phyloP scores from a whole-genome alignment of 2,888 invertebrate species.

The Polyommatus icarus region DNA sequence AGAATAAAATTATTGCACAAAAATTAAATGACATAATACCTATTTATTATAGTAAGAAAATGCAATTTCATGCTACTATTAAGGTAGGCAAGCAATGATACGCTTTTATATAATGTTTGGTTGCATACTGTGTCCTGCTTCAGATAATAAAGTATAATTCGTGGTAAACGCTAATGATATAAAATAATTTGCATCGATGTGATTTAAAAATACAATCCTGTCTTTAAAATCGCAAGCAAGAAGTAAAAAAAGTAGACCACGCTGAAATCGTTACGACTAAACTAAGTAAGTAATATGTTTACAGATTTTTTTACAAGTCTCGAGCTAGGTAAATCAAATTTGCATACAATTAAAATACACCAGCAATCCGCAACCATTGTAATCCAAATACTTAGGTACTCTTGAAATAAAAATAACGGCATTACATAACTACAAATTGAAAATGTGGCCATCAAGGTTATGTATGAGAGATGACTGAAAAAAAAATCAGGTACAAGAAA shows the following conservation, averaged over 20 bases:
- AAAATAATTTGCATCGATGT: not conserved
- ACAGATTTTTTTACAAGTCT: not conserved
- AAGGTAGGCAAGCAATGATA: not conserved
- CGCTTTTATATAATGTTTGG: not conserved
- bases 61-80: not conserved
- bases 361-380: constrained; percentile 23
- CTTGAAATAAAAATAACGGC: constrained; percentile 56
- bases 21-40: not conserved
- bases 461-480: constrained; percentile 37
- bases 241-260: not conserved
- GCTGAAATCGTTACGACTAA: not conserved
- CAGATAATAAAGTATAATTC: not conserved
- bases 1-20: not conserved
- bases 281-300: too few relatives aligned
- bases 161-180: not conserved
- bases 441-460: constrained; percentile 49
- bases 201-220: not conserved
- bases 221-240: not conserved
- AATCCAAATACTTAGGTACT: constrained; percentile 38
- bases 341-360: constrained; percentile 1
- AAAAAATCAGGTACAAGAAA: constrained; percentile 33
- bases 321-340: not conserved
- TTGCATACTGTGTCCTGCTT: not conserved
- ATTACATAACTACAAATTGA: constrained; percentile 51
- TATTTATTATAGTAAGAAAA: not conserved